A percentile compares a stretch with the other conserved stretches of the same genome.
phyloP scores from a whole-genome alignment of 2,888 invertebrate genomes.

The Harmothoe impar region DNA sequence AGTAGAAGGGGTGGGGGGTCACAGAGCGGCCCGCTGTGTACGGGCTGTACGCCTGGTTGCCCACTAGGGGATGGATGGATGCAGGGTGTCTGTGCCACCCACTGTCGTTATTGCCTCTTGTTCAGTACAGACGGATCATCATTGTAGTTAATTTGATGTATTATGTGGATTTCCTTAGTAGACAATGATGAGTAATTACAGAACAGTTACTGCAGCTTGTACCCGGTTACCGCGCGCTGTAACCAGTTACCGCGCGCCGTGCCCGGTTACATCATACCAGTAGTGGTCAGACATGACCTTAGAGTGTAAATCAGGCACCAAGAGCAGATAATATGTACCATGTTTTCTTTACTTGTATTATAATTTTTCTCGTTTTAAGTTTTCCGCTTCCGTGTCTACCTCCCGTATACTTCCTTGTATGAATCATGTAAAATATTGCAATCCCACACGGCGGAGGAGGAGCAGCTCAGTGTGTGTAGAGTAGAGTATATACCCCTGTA shows the following conservation, averaged over 20 bases:
- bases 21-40: background rate
- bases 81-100: background rate
- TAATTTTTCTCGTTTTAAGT: constrained; percentile 33
- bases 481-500: background rate
- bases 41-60: background rate
- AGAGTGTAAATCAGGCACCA: background rate
- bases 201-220: background rate
- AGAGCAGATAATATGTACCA: background rate
- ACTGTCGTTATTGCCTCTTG: background rate
- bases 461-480: background rate
- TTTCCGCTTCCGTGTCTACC: constrained; percentile 6
- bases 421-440: constrained; percentile 37
- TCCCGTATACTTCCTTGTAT: background rate
- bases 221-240: background rate
- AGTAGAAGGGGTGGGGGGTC: background rate
- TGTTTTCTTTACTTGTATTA: constrained; percentile 36
- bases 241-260: background rate
- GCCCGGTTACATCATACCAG: background rate
- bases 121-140: no score
- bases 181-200: background rate
- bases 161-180: background rate
- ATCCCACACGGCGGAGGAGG: background rate
- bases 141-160: no score
- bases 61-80: background rate
- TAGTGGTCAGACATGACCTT: background rate